phyloP scores from a whole-genome alignment of 2,797 vertebrate genomes.

The Hydrophis major region DNA sequence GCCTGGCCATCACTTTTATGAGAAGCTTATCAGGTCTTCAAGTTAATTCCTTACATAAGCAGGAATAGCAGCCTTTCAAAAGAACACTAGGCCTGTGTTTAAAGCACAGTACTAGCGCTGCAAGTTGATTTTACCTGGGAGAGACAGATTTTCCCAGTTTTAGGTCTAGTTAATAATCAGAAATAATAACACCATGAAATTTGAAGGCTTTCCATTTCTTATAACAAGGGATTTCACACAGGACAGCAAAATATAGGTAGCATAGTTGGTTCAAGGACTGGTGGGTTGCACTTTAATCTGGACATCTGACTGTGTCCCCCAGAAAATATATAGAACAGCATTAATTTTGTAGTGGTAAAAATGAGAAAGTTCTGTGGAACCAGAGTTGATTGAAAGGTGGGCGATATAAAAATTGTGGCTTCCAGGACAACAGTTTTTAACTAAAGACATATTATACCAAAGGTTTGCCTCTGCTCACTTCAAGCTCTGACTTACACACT shows the following conservation, averaged over 20 bases:
- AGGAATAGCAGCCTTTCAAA: neutral
- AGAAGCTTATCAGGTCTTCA: neutral
- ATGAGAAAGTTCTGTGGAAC: neutral
- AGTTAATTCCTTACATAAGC: neutral
- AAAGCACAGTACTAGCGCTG: neutral
- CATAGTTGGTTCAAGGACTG: neutral
- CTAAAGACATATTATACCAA: neutral
- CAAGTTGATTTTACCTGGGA: neutral
- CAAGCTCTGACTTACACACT: neutral
- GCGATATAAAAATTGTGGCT: neutral
- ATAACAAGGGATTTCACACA: neutral
- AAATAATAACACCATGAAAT: neutral
- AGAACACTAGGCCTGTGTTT: neutral
- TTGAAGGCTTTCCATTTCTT: neutral
- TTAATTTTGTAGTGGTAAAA: neutral
- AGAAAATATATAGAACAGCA: neutral
- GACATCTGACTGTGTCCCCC: neutral
- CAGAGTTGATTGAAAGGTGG: neutral
- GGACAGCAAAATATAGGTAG: neutral
- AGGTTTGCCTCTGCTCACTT: neutral
- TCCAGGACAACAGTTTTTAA: neutral
- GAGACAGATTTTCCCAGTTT: neutral
- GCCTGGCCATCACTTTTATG: neutral
- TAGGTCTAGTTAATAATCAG: neutral
- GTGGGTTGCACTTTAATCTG: neutral